phyloP scores from a whole-genome alignment of 2,888 invertebrate species.

The Euplagia quadripunctaria region DNA sequence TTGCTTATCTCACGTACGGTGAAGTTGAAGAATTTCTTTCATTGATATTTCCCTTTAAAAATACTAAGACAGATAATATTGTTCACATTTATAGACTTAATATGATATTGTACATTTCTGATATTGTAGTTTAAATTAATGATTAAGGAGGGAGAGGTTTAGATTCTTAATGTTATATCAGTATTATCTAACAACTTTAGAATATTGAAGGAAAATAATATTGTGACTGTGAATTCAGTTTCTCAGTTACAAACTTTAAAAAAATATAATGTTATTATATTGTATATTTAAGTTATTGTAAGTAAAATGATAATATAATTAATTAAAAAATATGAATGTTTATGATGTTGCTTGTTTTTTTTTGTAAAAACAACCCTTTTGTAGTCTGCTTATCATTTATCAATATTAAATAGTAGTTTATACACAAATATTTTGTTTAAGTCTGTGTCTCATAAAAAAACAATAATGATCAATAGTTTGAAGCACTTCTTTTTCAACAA shows the following conservation, averaged over 20 bases:
- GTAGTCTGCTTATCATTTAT: too few relatives aligned
- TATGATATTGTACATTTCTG: slow-evolving; percentile 25
- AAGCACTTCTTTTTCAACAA: too few relatives aligned
- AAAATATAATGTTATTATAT: slow-evolving; percentile 26
- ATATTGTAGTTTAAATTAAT: slow-evolving; percentile 42
- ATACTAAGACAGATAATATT: slow-evolving; percentile 5
- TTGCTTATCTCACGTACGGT: slow-evolving; percentile 19
- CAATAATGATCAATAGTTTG: background rate
- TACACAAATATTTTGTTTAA: background rate
- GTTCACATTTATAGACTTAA: slow-evolving; percentile 5
- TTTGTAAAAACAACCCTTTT: background rate
- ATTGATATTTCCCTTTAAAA: slow-evolving; percentile 2
- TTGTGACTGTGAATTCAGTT: slow-evolving; percentile 60
- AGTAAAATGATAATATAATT: slow-evolving; percentile 45
- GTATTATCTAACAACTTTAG: slow-evolving; percentile 44
- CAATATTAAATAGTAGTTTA: background rate
- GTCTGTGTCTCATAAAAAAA: background rate
- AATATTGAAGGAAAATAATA: slow-evolving; percentile 41
- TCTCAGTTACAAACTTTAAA: slow-evolving; percentile 42
- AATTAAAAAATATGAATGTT: slow-evolving; percentile 52
- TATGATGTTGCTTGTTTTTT: slow-evolving; percentile 30
- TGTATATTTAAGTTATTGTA: slow-evolving; percentile 35
- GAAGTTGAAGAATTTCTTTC: background rate
- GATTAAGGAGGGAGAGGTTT: slow-evolving; percentile 69
- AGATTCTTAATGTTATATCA: slow-evolving; percentile 55